Percentiles rank a stretch among this genome's conserved stretches.
Conservation (phyloP, 2,113 vertebrate genomes). For the Lycocorax pyrrhopterus region DNA sequence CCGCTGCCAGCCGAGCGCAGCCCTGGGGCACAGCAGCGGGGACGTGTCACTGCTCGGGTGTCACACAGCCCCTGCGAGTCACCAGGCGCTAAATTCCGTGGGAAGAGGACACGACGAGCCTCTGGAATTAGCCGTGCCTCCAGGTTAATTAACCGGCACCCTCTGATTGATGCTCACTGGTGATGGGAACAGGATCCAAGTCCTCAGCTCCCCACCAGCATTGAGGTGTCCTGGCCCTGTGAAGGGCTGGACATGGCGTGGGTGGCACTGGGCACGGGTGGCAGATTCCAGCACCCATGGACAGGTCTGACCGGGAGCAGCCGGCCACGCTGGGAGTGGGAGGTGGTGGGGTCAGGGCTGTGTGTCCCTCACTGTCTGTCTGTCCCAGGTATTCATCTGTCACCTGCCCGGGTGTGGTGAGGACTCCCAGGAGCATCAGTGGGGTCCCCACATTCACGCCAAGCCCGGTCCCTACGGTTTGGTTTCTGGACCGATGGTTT, state of each 20-base stretch:
- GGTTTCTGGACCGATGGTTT: background rate
- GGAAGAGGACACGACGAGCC: background rate
- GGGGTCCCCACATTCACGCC: accelerated
- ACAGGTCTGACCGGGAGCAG: background rate
- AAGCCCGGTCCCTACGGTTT: accelerated
- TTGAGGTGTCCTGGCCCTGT: accelerated
- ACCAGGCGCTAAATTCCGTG: background rate
- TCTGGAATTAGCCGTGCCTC: background rate
- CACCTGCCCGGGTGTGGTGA: accelerated
- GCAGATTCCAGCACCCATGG: accelerated
- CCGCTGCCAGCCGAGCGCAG: background rate
- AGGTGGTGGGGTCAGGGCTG: accelerated
- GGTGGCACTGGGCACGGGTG: background rate
- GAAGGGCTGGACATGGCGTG: background rate
- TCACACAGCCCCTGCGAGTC: background rate
- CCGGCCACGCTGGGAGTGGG: accelerated
- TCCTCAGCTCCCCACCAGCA: background rate
- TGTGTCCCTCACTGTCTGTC: background rate
- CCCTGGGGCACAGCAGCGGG: background rate
- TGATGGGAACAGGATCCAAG: background rate
- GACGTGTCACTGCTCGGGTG: background rate
- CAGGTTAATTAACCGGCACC: background rate
- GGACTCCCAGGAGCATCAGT: accelerated
- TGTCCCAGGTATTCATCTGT: background rate
- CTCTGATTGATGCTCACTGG: background rate